A percentile compares a stretch with the other conserved stretches of the same genome.
Conservation (phyloP, 2,888 invertebrate genomes). For the Melanostoma scalare region DNA sequence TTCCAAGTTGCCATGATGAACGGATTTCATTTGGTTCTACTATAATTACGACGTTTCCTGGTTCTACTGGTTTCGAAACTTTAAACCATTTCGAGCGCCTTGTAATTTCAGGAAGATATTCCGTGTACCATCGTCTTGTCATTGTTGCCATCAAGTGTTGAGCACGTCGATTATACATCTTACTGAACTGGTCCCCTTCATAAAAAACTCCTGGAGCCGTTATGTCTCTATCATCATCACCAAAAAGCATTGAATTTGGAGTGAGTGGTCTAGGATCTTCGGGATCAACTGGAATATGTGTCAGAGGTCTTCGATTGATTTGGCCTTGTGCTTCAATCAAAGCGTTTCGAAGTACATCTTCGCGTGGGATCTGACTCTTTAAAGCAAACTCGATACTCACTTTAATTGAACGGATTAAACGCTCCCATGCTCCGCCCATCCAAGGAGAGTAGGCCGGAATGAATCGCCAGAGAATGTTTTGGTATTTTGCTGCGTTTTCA, state of each 20-base stretch:
- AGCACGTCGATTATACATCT: background rate
- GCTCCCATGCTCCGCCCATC: constrained; percentile 34
- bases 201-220: background rate
- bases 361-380: background rate
- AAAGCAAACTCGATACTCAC: constrained; percentile 23
- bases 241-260: constrained; percentile 7
- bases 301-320: background rate
- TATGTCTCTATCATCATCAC: constrained; percentile 1
- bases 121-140: constrained; percentile 9
- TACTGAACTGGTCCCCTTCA: constrained; percentile 9
- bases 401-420: constrained; percentile 20
- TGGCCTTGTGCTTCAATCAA: constrained; percentile 9
- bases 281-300: constrained; percentile 14
- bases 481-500: constrained; percentile 13
- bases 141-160: constrained; percentile 21
- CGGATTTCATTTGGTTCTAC: constrained; percentile 3
- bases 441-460: constrained; percentile 32
- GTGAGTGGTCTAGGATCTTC: constrained; percentile 16
- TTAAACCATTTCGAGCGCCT: constrained; percentile 2
- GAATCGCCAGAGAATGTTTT: constrained; percentile 36
- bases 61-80: background rate
- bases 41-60: background rate
- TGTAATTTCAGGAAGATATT: constrained; percentile 9
- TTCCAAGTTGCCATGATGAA: background rate
- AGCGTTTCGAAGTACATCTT: constrained; percentile 7